phyloP scores from a whole-genome alignment of 2,113 vertebrate species.

The Lanius collurio region DNA sequence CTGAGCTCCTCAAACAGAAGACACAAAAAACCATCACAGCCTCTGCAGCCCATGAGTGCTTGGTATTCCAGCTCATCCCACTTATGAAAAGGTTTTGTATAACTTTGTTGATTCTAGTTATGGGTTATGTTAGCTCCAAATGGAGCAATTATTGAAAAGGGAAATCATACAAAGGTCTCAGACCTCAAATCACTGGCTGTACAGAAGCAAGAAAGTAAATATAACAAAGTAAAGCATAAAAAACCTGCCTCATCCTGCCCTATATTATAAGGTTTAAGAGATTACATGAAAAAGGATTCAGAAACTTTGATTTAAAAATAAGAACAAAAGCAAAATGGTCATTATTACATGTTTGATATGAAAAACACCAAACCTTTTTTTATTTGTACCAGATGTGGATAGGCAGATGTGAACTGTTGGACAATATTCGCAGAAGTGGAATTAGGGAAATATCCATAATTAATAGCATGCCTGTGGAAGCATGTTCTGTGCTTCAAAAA shows the following conservation, averaged over 20 bases:
- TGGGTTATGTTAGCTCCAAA: background rate
- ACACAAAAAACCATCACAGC: background rate
- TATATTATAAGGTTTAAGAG: conserved; percentile 51
- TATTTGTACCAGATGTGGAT: conserved; percentile 66
- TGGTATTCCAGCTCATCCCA: background rate
- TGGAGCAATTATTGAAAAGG: background rate
- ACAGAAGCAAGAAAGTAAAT: conserved; percentile 20
- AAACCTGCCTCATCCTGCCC: conserved; percentile 43
- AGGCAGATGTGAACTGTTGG: conserved; percentile 17
- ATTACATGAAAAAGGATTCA: conserved; percentile 48
- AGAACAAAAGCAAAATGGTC: conserved; percentile 56
- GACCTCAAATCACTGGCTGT: background rate
- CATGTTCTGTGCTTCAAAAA: conserved; percentile 44
- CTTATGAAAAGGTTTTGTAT: background rate
- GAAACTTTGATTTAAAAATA: conserved; percentile 43
- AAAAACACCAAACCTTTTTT: conserved; percentile 13
- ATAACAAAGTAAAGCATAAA: background rate
- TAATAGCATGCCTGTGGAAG: conserved; percentile 46
- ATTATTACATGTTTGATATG: conserved; percentile 7
- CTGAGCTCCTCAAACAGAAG: background rate
- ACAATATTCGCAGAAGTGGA: conserved; percentile 22
- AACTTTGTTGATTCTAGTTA: background rate
- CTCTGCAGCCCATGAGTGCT: background rate
- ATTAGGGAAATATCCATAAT: conserved; percentile 42
- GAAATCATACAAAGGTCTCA: conserved; percentile 1